Conservation (phyloP, 2,113 vertebrate genomes). For the Globicephala melas region DNA sequence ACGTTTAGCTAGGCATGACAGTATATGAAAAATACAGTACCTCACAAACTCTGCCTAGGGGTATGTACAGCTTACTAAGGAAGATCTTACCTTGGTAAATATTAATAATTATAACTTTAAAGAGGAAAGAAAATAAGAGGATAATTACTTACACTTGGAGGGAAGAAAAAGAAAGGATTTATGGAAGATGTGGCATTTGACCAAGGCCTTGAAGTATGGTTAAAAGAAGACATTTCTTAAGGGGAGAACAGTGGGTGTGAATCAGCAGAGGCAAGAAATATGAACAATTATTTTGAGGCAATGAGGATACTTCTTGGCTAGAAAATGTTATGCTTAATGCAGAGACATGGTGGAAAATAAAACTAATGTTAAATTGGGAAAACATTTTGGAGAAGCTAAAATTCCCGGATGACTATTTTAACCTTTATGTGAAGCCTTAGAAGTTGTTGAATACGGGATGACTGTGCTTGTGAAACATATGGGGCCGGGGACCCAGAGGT, state of each 20-base stretch:
- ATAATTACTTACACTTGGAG: background rate
- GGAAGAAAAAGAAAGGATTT: background rate
- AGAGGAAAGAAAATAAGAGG: background rate
- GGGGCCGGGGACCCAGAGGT: no score
- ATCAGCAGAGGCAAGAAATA: background rate
- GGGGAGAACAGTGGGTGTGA: background rate
- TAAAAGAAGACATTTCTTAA: background rate
- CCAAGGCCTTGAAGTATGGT: background rate
- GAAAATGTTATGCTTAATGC: background rate
- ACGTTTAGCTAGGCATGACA: background rate
- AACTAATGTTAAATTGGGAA: background rate
- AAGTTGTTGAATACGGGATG: no score
- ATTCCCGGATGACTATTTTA: background rate
- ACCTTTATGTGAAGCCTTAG: background rate
- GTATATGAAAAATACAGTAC: background rate
- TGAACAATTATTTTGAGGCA: background rate
- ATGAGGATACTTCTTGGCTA: background rate
- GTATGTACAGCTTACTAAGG: background rate
- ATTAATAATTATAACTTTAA: background rate
- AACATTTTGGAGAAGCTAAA: background rate
- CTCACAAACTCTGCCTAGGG: background rate
- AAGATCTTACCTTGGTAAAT: background rate
- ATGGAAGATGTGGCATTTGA: background rate
- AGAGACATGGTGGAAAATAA: background rate
- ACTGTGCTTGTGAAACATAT: rapidly evolving